Percentiles rank a stretch among this genome's conserved stretches.
Conservation (phyloP, 2,113 vertebrate genomes). For the Numida meleagris region DNA sequence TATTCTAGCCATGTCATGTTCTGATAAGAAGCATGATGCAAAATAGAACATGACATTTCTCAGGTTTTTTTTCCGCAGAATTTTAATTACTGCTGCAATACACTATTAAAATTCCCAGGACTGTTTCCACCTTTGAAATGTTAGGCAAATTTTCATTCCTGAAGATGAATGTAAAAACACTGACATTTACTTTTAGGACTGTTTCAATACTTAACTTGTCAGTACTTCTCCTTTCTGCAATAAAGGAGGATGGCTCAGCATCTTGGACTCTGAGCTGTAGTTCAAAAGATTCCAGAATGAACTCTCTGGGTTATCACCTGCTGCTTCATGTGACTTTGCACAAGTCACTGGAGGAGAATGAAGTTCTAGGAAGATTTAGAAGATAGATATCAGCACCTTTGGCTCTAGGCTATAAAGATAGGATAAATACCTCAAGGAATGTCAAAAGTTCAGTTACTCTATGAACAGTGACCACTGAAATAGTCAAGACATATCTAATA, state of each 20-base stretch:
- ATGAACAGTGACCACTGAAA: background rate
- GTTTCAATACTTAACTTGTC: background rate
- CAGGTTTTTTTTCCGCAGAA: background rate
- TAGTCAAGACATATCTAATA: background rate
- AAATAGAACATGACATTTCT: background rate
- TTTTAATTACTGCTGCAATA: background rate
- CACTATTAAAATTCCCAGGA: background rate
- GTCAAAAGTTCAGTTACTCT: background rate
- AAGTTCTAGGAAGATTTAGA: background rate
- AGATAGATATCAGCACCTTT: background rate
- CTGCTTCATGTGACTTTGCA: background rate
- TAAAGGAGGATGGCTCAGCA: background rate
- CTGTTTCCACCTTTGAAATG: background rate
- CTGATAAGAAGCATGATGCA: background rate
- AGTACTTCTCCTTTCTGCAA: background rate
- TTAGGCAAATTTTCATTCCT: background rate
- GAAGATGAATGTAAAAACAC: background rate
- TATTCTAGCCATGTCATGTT: background rate
- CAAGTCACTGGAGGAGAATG: background rate
- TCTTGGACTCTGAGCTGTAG: background rate
- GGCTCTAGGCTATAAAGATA: background rate
- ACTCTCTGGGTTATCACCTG: background rate
- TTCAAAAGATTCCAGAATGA: background rate
- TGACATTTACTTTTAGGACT: background rate
- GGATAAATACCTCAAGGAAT: background rate